Conservation (phyloP, 1,140 invertebrate genomes). For the Tetramorium simillimum region DNA sequence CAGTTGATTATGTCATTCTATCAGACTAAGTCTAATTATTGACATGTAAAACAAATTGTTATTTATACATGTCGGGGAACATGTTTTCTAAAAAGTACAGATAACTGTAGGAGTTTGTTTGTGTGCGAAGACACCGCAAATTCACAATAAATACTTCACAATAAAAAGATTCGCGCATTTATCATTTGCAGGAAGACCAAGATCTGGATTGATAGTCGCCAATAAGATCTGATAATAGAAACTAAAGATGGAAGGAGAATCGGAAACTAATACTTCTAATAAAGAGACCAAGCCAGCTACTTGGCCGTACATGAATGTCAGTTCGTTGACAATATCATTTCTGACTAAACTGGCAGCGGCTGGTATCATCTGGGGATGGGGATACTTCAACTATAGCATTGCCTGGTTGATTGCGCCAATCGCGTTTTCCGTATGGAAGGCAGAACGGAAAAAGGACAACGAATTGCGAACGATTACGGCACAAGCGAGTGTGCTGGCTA, state of each 20-base stretch:
- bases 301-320: slow-evolving; percentile 81
- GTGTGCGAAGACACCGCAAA: background rate
- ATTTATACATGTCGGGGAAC: background rate
- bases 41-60: background rate
- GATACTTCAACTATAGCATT: slow-evolving; percentile 94
- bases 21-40: background rate
- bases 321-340: slow-evolving; percentile 77
- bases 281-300: slow-evolving; percentile 49
- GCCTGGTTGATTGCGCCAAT: slow-evolving; percentile 95
- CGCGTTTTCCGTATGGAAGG: slow-evolving; percentile 91
- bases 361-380: slow-evolving; percentile 92
- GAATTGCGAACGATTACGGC: slow-evolving; percentile 92
- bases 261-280: slow-evolving; percentile 52
- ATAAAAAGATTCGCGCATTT: background rate
- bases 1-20: background rate
- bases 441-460: slow-evolving; percentile 91
- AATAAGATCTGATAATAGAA: slow-evolving; percentile 11
- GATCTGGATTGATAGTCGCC: background rate
- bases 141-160: background rate
- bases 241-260: slow-evolving; percentile 66
- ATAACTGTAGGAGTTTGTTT: background rate
- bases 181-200: slow-evolving; percentile 40
- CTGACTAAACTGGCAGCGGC: slow-evolving; percentile 85
- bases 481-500: slow-evolving; percentile 91
- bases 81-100: background rate